Conservation (phyloP, 2,113 vertebrate species). For the Cyprinodon brontotheroides region DNA sequence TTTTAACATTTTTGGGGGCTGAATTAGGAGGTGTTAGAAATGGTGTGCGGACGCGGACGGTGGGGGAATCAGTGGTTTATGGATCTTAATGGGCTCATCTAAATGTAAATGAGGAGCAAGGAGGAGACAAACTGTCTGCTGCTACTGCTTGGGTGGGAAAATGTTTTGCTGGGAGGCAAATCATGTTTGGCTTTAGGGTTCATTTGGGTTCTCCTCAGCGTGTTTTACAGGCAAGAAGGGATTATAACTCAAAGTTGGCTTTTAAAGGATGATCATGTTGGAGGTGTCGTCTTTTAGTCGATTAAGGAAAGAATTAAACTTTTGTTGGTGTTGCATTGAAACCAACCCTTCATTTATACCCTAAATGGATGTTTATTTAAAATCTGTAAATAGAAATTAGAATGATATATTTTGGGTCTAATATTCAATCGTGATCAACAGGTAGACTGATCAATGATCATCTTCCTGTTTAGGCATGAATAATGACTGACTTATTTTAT, state of each 20-base stretch:
- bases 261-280: neutral
- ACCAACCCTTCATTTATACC: neutral
- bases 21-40: conserved; percentile 19
- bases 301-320: neutral
- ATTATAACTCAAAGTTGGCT: neutral
- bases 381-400: too few species aligned
- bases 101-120: conserved; percentile 69
- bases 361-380: too few species aligned
- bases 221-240: neutral
- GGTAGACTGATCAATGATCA: too few species aligned
- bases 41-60: conserved; percentile 9
- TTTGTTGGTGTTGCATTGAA: neutral
- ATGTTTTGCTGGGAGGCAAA: conserved; percentile 30
- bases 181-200: conserved; percentile 13
- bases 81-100: conserved; percentile 70
- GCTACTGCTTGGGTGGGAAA: conserved; percentile 13
- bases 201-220: neutral
- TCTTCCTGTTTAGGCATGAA: too few species aligned
- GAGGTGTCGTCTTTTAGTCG: neutral
- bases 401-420: too few species aligned
- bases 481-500: too few species aligned
- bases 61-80: conserved; percentile 26
- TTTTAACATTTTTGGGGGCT: neutral
- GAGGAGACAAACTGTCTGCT: conserved; percentile 16
- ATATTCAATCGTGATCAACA: too few species aligned